Conservation (phyloP, 1,140 invertebrate genomes). For the Notospermus geniculatus region DNA sequence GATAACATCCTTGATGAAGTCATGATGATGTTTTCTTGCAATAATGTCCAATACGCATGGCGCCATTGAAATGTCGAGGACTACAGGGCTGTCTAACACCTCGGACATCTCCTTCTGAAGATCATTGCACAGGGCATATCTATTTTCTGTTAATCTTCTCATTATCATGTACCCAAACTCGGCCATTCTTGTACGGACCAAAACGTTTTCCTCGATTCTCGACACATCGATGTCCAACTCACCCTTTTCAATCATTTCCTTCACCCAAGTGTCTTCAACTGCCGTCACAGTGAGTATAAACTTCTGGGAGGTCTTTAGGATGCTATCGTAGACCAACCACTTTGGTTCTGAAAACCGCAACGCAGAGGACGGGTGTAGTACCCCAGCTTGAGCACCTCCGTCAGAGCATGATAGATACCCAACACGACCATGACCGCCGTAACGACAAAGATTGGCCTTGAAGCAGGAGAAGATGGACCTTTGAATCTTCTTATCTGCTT, state of each 20-base stretch:
- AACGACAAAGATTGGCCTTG: constrained; percentile 30
- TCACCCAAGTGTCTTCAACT: constrained; percentile 29
- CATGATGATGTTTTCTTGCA: not conserved
- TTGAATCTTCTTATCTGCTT: not conserved
- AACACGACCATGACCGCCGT: constrained; percentile 33
- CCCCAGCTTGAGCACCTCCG: constrained; percentile 25
- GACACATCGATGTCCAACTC: constrained; percentile 29
- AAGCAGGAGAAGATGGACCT: constrained; percentile 13
- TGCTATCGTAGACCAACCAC: constrained; percentile 37
- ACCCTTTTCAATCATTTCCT: constrained; percentile 26
- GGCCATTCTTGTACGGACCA: not conserved
- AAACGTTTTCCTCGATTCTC: constrained; percentile 7
- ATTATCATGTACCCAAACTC: not conserved
- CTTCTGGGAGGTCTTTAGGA: constrained; percentile 38
- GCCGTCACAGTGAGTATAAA: constrained; percentile 39
- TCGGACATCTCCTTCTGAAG: not conserved
- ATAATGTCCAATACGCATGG: not conserved
- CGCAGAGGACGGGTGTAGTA: constrained; percentile 42
- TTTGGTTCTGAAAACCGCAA: constrained; percentile 29
- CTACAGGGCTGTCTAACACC: not conserved
- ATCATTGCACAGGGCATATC: too few relatives aligned
- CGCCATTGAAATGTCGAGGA: not conserved
- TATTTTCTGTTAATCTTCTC: not conserved
- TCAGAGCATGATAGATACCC: constrained; percentile 34
- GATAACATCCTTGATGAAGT: not conserved